phyloP scores from a whole-genome alignment of 1,140 invertebrate species.

The Conus betulinus region DNA sequence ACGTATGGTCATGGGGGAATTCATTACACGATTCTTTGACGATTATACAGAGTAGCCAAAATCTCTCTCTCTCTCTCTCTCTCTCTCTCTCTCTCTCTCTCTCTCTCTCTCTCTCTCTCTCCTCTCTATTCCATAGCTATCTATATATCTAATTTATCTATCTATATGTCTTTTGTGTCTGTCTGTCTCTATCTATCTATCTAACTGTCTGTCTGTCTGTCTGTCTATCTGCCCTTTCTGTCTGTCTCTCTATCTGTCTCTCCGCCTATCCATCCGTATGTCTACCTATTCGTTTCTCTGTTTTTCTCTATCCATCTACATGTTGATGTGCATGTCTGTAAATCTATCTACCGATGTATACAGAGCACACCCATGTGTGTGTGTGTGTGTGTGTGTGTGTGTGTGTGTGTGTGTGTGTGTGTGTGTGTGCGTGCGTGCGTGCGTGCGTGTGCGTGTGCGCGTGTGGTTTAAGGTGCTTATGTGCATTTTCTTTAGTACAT shows the following conservation, averaged over 20 bases:
- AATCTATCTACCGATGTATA: too few species aligned
- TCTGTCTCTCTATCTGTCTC: neutral
- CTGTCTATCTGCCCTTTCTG: neutral
- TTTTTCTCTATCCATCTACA: neutral
- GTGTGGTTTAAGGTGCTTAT: neutral
- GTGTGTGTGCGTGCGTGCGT: neutral
- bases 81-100: neutral
- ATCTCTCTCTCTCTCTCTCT: too few species aligned
- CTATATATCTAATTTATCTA: too few species aligned
- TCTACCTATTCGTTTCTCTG: neutral
- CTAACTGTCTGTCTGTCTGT: neutral
- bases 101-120: neutral
- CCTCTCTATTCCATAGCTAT: too few species aligned
- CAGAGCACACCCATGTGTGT: neutral
- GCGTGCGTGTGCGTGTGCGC: neutral
- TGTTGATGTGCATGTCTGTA: neutral
- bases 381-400: neutral
- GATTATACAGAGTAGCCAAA: too few species aligned
- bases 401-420: neutral
- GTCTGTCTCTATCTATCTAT: neutral
- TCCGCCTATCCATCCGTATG: neutral
- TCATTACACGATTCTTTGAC: too few species aligned
- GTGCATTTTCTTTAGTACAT: too few species aligned
- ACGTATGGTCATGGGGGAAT: too few species aligned
- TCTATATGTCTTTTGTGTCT: neutral